Evolutionary conservation across 1,140 invertebrate species (phyloP), one percentile per base, ranked within the genome.

Genomic region (Drosophila simulans): DNA sequence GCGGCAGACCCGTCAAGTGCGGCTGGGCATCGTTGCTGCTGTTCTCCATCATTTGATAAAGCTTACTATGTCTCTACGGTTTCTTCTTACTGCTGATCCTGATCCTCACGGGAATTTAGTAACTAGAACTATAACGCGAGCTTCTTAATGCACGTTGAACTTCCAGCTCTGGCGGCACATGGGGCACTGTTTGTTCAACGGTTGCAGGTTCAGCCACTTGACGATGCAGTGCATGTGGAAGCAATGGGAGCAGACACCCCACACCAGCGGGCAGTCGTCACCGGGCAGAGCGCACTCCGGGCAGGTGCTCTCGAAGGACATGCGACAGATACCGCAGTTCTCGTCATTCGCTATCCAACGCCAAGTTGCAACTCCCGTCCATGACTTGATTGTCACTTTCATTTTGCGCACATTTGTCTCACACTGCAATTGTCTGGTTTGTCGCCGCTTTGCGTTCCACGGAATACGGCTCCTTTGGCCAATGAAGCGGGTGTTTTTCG

Each of bases 161-260:
- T 98, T 98, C 99, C 99, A 99, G 92, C 99, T 98, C 92, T 99
- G 98, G 83, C 99, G 95, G 93, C 99, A 99, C 98, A 99, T 99
- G 70, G 99, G 99, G 92, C 99, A 99, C 91, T 97, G 96, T 91
- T 99, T 97, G 92, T 97, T 97, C 46, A 97, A 95, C 91, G 98
- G 97, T 93, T 99, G 98, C 15, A 98, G 97, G 90, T 99, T 97
- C 40, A 99, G 94, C 99, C 99, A 99, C 95, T 99, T 99, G 93
- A 99, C 98, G 90, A 99, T 99, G 93, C 99, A 99, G 93, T 99
- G 99, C 92, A 99, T 99, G 92, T 99, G 99, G 93, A 99, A 99
- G 93, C 98, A 99, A 94, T 99, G 99, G 1, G 98, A 98, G 93
- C 99, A 99, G 85, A 98, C 96, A 68, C 99, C 98, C 98, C 98